Evolutionary conservation across 2,797 vertebrate species (phyloP), one percentile per base, ranked within the genome.

Genomic region (Neosilurus mollespiculum): DNA sequence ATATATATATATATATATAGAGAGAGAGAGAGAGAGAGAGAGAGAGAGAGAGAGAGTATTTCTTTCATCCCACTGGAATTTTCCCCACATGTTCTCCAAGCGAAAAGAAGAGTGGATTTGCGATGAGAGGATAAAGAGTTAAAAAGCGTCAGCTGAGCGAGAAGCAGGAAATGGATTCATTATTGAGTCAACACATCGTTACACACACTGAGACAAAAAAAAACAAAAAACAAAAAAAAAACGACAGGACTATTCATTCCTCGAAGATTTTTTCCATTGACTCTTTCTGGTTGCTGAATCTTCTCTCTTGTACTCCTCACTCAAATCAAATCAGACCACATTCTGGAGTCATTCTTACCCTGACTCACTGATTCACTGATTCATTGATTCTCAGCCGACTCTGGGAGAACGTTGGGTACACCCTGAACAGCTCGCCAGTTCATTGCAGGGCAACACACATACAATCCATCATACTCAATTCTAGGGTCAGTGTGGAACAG

Each of bases 101-200:
- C 30, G 11, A 22, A 76, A 76, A 59, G 54, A 59, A 22, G 30
- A 59, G 30, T 37, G 30, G 73, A 59, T 76, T 76, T 58, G 54
- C 9, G 30, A 59, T 59, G 54, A 76, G 53, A 37, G 54, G 73
- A 76, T 76, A 37, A 76, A 37, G 18, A 59, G 70, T 54, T 10
- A 54, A 73, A 54, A 26, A 56, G 1, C 16, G 16, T 20, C 16
- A 58, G 16, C n/a, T 72, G 22, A 9, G n/a, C 26, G 20, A 56
- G 72, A 75, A 58, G 26, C 72, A 75, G 53, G 72, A 75, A 75
- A 75, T 34, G 54, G 54, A 58, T 75, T 75, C 9, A 75, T 58
- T 75, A 58, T 56, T 34, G 15, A 75, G 26, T 30, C 26, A 71
- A 58, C 53, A 58, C 26, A 4, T 75, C 26, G 30, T 73, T 56